Conservation (phyloP, 2,797 vertebrate species). For the Thamnophis elegans region DNA sequence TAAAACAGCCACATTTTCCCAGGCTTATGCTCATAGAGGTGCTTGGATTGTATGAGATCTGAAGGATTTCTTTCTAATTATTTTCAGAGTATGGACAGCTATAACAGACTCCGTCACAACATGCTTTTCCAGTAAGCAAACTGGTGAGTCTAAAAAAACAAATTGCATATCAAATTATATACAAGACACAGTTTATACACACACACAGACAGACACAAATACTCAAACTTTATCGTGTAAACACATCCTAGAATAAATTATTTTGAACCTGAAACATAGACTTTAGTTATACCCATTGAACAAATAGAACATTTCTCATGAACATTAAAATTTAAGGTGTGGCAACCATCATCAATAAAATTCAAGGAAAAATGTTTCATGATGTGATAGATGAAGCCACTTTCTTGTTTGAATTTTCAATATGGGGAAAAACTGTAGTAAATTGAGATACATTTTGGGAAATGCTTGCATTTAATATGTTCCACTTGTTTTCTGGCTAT, state of each 20-base stretch:
- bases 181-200: neutral
- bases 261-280: neutral
- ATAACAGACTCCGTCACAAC: neutral
- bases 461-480: neutral
- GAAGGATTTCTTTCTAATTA: neutral
- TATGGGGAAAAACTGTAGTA: neutral
- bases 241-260: neutral
- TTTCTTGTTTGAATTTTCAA: neutral
- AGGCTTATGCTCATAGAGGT: neutral
- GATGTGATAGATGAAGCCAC: neutral
- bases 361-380: neutral
- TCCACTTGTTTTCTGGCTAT: neutral
- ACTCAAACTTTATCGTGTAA: neutral
- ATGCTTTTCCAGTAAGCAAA: neutral
- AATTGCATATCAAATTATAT: neutral
- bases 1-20: neutral
- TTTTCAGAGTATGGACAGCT: neutral
- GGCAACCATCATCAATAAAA: neutral
- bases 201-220: too few relatives aligned
- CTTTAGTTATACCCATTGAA: neutral
- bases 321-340: neutral
- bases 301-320: neutral
- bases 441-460: neutral
- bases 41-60: neutral
- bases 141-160: neutral